Percentiles rank a stretch among this genome's conserved stretches.
These are phyloP conservation scores for Papilio polytes DNA, from an alignment of 1,140 invertebrate genomes.

Conservation along the genomic window DNA sequence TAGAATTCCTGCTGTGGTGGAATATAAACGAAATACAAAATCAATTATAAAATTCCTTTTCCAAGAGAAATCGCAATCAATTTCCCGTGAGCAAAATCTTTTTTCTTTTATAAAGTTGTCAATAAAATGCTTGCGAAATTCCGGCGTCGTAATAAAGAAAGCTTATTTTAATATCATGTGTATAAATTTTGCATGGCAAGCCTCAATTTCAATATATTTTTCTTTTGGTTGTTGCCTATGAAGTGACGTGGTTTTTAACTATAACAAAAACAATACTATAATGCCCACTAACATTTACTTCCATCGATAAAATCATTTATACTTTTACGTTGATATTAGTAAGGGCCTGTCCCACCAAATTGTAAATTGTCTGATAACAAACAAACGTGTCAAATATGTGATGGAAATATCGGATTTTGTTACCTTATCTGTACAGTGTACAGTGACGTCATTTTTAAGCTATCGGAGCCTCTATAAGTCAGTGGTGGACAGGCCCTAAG, in stretches of 20 bases:
- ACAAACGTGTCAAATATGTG: no score
- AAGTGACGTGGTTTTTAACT: neutral
- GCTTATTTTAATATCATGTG: slow-evolving; percentile 49
- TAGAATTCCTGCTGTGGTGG: slow-evolving; percentile 46
- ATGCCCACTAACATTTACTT: no score
- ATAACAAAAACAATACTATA: neutral
- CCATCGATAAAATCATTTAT: no score
- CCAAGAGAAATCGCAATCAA: slow-evolving; percentile 73
- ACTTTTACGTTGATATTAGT: no score
- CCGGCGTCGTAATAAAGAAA: slow-evolving; percentile 54
- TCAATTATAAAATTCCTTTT: slow-evolving; percentile 72
- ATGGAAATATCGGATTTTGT: no score
- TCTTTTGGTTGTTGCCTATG: neutral
- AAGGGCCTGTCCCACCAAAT: no score
- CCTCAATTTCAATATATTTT: neutral
- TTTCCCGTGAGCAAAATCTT: slow-evolving; percentile 73
- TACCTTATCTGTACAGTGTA: no score
- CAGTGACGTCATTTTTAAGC: no score
- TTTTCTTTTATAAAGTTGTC: slow-evolving; percentile 73
- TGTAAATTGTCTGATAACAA: no score
- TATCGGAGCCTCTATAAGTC: no score
- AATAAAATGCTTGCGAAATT: slow-evolving; percentile 65
- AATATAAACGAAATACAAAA: slow-evolving; percentile 68
- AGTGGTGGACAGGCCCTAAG: no score
- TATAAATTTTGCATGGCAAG: slow-evolving; percentile 2